Evolutionary conservation across 2,113 vertebrate genomes (phyloP).

Genomic region (Silurus meridionalis): DNA sequence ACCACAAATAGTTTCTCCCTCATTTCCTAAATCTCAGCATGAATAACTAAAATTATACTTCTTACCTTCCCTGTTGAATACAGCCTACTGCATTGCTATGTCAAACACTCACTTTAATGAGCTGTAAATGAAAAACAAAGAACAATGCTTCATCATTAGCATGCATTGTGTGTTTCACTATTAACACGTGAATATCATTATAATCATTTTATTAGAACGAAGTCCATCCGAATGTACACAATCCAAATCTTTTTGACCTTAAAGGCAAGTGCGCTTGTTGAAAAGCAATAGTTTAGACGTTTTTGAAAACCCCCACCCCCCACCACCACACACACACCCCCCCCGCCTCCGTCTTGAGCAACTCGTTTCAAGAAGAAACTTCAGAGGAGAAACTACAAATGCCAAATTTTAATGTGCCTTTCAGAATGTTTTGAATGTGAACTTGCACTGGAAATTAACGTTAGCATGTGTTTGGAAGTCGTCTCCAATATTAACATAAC

Average conservation of each 20-base stretch:
- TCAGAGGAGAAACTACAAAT: background rate
- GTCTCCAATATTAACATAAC: background rate
- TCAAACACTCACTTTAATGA: background rate
- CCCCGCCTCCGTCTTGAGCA: too few relatives aligned
- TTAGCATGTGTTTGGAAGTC: background rate
- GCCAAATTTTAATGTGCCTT: background rate
- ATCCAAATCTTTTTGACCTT: background rate
- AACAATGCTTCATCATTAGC: background rate
- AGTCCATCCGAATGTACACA: background rate
- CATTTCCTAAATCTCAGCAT: background rate
- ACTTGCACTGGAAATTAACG: background rate
- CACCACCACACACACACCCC: too few relatives aligned
- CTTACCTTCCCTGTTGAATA: background rate
- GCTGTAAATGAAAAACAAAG: background rate
- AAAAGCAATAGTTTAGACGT: background rate
- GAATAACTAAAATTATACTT: background rate
- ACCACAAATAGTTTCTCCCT: background rate
- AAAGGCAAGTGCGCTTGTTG: background rate
- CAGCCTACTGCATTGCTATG: background rate
- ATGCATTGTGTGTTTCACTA: too few relatives aligned
- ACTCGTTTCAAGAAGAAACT: too few relatives aligned
- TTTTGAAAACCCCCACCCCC: background rate
- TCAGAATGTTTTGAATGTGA: background rate
- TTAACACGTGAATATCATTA: background rate
- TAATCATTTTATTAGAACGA: background rate